Percentiles rank a stretch among this genome's conserved stretches.
Conservation (phyloP, 2,113 vertebrate genomes). For the Nicator chloris region DNA sequence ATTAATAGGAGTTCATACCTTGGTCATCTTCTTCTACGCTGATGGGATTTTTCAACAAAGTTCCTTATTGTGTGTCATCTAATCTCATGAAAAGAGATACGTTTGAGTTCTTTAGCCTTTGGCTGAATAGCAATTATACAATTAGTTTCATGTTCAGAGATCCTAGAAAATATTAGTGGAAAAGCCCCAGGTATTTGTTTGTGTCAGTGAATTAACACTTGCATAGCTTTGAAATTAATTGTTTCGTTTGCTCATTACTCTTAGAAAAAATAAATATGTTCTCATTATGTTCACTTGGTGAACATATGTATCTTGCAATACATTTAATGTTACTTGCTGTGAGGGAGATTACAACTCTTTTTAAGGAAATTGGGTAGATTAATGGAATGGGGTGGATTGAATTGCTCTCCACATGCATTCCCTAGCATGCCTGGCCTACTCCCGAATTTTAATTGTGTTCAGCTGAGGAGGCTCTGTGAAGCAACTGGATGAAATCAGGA, state of each 20-base stretch:
- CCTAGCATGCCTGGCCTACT: neutral
- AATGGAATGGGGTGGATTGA: conserved; percentile 47
- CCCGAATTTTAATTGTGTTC: neutral
- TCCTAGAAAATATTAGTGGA: neutral
- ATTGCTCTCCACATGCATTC: conserved; percentile 26
- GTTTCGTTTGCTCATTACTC: conserved; percentile 45
- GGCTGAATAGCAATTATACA: neutral
- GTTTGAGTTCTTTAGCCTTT: neutral
- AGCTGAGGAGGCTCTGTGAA: neutral
- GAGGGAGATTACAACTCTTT: conserved; percentile 45
- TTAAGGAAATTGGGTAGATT: conserved; percentile 52
- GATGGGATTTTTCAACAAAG: neutral
- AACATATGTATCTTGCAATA: conserved; percentile 40
- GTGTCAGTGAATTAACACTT: conserved; percentile 33
- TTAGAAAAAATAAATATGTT: conserved; percentile 33
- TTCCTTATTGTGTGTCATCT: neutral
- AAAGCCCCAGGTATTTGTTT: neutral
- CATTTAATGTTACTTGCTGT: conserved; percentile 40
- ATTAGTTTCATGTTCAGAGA: neutral
- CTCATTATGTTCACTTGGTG: conserved; percentile 46
- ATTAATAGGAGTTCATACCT: neutral
- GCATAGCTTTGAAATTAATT: conserved; percentile 49
- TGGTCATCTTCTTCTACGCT: neutral
- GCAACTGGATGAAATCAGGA: neutral
- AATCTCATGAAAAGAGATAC: neutral